phyloP scores from a whole-genome alignment of 2,888 invertebrate genomes.

The Zygothrica quintamaculata region DNA sequence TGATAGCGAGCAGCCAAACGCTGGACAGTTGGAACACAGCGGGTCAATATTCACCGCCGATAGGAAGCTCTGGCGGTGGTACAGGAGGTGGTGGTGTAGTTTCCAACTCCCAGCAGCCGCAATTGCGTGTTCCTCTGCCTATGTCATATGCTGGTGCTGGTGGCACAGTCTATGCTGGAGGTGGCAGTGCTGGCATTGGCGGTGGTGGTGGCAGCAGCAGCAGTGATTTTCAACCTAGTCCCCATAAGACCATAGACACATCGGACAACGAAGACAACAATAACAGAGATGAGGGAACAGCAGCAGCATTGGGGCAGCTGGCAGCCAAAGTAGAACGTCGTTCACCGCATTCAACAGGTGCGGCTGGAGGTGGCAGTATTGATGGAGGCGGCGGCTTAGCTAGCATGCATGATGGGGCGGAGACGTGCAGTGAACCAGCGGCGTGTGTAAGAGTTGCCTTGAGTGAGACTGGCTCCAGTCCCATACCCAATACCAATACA shows the following conservation, averaged over 20 bases:
- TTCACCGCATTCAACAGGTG: constrained; percentile 53
- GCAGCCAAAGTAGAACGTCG: constrained; percentile 74
- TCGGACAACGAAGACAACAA: constrained; percentile 79
- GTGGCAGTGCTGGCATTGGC: constrained; percentile 15
- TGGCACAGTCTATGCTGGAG: constrained; percentile 8
- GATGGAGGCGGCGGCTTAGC: constrained; percentile 29
- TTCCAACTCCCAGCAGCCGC: constrained; percentile 49
- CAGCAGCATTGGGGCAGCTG: constrained; percentile 62
- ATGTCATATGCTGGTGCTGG: constrained; percentile 65
- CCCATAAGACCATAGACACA: constrained; percentile 81
- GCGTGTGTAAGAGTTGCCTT: constrained; percentile 13
- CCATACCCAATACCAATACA: constrained; percentile 79
- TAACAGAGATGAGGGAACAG: constrained; percentile 63
- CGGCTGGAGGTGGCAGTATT: constrained; percentile 23
- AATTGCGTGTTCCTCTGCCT: constrained; percentile 77
- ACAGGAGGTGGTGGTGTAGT: constrained; percentile 44
- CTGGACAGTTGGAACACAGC: constrained; percentile 81
- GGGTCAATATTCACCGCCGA: constrained; percentile 81
- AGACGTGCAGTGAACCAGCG: constrained; percentile 25
- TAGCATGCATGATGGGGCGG: constrained; percentile 27
- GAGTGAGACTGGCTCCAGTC: constrained; percentile 77
- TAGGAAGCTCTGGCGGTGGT: constrained; percentile 47
- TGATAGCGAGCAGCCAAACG: constrained; percentile 81
- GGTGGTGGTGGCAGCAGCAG: constrained; percentile 79
- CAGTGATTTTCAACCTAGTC: constrained; percentile 79